Evolutionary conservation across 2,797 vertebrate genomes (phyloP).

Genomic region (Macrochelys suwanniensis): DNA sequence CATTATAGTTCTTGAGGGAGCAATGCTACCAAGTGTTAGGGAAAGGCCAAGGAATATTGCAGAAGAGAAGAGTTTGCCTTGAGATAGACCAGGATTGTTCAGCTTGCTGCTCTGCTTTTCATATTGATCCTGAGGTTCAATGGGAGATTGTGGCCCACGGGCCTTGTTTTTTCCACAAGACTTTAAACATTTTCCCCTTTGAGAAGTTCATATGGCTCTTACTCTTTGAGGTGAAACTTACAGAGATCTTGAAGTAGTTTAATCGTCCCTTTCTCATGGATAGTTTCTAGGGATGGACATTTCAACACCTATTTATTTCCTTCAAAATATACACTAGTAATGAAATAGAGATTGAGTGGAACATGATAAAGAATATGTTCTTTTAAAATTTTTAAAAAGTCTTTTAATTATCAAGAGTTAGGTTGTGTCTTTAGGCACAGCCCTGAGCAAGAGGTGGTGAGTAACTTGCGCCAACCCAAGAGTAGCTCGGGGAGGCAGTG

Average conservation of each 20-base stretch:
- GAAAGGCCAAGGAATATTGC: background rate
- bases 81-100: background rate
- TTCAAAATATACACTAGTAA: too few species aligned
- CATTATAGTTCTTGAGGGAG: background rate
- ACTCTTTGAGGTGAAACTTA: background rate
- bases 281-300: background rate
- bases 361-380: background rate
- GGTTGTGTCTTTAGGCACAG: background rate
- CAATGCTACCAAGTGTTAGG: too few species aligned
- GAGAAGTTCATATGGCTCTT: background rate
- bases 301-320: background rate
- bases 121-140: background rate
- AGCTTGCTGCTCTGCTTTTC: background rate
- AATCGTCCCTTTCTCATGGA: accelerated
- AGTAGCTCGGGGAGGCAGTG: background rate
- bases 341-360: accelerated
- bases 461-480: background rate
- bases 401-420: background rate
- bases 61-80: background rate
- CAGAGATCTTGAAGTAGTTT: background rate
- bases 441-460: background rate
- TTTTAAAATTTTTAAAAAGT: background rate
- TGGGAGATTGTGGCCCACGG: background rate
- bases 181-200: accelerated
- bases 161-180: accelerated